Conservation (phyloP, 2,113 vertebrate species). For the Neotoma lepida region DNA sequence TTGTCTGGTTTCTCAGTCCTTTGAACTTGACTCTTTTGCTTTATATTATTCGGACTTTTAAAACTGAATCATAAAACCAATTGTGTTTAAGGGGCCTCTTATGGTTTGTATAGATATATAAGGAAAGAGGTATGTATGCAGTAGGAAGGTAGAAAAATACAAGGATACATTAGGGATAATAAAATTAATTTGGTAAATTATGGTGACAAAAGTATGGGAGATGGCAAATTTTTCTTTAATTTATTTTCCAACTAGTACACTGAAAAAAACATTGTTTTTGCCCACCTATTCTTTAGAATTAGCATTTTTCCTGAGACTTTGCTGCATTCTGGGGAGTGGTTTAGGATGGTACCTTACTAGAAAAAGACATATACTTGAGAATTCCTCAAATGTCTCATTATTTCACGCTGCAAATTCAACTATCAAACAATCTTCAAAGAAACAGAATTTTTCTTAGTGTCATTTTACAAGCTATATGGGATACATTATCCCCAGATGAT, state of each 20-base stretch:
- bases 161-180: background rate
- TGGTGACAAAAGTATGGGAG: background rate
- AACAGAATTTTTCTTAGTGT: background rate
- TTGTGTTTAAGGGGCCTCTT: background rate
- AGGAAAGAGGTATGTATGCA: accelerated
- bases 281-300: background rate
- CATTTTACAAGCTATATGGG: background rate
- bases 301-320: background rate
- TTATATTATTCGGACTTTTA: background rate
- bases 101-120: background rate
- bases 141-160: background rate
- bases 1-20: background rate
- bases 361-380: background rate
- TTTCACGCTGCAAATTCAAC: background rate
- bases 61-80: background rate
- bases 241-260: background rate
- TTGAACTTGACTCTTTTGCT: background rate
- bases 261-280: background rate
- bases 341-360: background rate
- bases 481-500: background rate
- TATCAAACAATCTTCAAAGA: background rate
- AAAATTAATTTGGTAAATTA: background rate
- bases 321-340: background rate
- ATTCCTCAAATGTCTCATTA: background rate
- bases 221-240: background rate